Evolutionary conservation across 2,888 invertebrate genomes (phyloP).

Genomic region (Eilema caniola): DNA sequence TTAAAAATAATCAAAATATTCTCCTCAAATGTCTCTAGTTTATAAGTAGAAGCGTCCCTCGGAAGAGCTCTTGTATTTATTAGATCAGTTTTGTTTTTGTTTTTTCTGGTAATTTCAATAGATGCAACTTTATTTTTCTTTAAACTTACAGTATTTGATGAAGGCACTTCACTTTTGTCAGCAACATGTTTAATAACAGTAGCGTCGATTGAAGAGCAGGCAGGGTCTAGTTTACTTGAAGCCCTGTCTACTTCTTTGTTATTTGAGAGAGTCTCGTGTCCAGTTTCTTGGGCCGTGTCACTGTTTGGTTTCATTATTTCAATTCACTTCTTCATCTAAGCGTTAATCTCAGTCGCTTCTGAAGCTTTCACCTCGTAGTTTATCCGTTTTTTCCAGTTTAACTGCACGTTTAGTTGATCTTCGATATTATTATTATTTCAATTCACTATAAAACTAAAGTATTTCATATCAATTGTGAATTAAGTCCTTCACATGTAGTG

Average conservation of each 20-base stretch:
- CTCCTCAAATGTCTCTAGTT: conserved; percentile 71
- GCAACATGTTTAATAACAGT: not conserved
- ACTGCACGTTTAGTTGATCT: too few species aligned
- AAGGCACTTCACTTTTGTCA: not conserved
- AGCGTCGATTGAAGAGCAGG: not conserved
- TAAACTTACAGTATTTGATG: not conserved
- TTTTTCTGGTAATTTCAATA: not conserved
- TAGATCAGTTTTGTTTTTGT: not conserved
- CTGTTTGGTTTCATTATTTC: not conserved
- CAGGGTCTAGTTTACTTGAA: not conserved
- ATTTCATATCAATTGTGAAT: not conserved
- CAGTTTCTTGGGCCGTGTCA: not conserved
- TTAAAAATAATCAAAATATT: conserved; percentile 73
- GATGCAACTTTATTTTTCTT: not conserved
- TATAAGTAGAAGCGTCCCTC: conserved; percentile 65
- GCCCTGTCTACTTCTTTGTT: not conserved
- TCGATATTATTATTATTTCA: not conserved
- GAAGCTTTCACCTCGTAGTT: too few species aligned
- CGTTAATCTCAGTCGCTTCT: too few species aligned
- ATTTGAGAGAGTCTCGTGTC: not conserved
- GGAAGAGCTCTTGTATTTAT: conserved; percentile 55
- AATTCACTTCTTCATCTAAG: not conserved
- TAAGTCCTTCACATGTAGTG: not conserved
- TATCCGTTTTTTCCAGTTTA: too few species aligned
- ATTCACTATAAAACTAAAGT: not conserved